Conservation (phyloP, 2,888 invertebrate species). For the Allygus modestus region DNA sequence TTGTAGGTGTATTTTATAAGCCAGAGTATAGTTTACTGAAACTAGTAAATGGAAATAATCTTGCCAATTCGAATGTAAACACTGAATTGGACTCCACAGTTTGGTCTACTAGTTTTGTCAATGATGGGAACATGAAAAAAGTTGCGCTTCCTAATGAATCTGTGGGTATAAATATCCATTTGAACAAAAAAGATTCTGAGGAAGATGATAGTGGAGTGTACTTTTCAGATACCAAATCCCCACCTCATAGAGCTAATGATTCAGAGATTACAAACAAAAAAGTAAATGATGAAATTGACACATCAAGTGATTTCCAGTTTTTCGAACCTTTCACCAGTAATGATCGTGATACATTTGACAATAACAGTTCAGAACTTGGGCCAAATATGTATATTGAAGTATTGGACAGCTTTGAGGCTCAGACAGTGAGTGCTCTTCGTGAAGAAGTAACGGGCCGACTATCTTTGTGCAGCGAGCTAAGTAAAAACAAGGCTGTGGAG, state of each 20-base stretch:
- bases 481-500: conserved; percentile 37
- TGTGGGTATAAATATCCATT: neutral
- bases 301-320: neutral
- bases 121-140: conserved; percentile 11
- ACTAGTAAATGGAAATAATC: neutral
- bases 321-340: conserved; percentile 41
- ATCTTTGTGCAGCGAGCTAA: conserved; percentile 7
- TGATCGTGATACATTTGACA: conserved; percentile 62
- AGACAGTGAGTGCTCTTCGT: conserved; percentile 56
- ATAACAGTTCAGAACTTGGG: conserved; percentile 56
- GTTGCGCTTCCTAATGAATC: conserved; percentile 21
- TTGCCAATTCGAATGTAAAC: neutral
- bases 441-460: conserved; percentile 49
- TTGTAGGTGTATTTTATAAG: conserved; percentile 61
- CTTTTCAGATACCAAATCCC: conserved; percentile 61
- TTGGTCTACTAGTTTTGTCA: neutral
- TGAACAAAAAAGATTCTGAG: conserved; percentile 53
- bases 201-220: conserved; percentile 61
- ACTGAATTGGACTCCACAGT: neutral
- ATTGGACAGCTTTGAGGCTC: conserved; percentile 58
- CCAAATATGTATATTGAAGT: conserved; percentile 52
- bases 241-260: conserved; percentile 21
- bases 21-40: conserved; percentile 46
- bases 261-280: neutral
- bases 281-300: neutral